Percentiles rank a stretch among this genome's conserved stretches.
These are phyloP conservation scores for Chrysodeixis includens DNA, from an alignment of 2,888 invertebrate species.

Conservation along the genomic window DNA sequence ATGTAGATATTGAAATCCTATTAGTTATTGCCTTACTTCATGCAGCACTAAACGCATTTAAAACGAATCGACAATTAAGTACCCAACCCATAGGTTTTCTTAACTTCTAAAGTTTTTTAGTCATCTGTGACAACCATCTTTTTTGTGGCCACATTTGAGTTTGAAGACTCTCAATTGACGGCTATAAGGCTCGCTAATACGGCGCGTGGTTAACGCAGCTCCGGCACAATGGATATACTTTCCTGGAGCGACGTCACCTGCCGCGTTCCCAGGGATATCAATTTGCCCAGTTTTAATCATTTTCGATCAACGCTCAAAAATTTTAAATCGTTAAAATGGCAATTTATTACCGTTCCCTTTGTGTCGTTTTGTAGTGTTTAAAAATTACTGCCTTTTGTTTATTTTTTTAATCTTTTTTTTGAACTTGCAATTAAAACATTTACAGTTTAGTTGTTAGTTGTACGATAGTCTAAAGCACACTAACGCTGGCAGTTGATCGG, in stretches of 20 bases:
- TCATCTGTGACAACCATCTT: neutral
- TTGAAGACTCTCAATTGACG: neutral
- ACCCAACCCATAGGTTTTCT: too few relatives aligned
- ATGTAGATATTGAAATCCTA: too few relatives aligned
- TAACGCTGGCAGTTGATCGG: conserved; percentile 15
- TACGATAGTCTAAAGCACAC: conserved; percentile 17
- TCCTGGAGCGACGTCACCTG: conserved; percentile 71
- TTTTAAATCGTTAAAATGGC: conserved; percentile 66
- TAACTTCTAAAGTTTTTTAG: neutral
- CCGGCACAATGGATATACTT: conserved; percentile 61
- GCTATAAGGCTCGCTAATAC: conserved; percentile 6
- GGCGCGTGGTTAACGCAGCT: conserved; percentile 13
- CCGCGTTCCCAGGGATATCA: conserved; percentile 79
- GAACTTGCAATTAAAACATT: neutral
- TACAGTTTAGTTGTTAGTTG: conserved; percentile 13
- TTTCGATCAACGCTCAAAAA: conserved; percentile 69
- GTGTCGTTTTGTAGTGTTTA: neutral
- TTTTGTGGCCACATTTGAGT: neutral
- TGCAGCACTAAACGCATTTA: too few relatives aligned
- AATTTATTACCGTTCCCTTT: conserved; percentile 35
- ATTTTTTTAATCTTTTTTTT: conserved; percentile 2
- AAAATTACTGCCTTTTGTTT: neutral
- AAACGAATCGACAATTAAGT: too few relatives aligned
- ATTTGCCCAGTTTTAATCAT: conserved; percentile 80
- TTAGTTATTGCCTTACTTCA: too few relatives aligned